These are phyloP conservation scores for Catonia carolina DNA, from an alignment of 2,888 invertebrate genomes.

Conservation along the genomic window DNA sequence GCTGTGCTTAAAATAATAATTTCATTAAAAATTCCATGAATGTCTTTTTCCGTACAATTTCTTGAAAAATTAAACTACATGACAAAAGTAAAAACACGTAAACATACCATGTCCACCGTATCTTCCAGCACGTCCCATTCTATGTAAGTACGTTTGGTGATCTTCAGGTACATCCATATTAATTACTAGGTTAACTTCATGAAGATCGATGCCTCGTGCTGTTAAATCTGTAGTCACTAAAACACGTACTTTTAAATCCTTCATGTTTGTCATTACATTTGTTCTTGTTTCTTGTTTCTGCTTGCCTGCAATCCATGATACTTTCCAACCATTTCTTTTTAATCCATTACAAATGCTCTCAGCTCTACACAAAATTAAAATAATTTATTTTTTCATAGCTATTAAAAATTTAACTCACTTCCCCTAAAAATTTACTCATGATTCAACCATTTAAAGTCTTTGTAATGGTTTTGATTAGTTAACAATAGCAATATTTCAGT, in stretches of 20 bases:
- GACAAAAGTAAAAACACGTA: too few relatives aligned
- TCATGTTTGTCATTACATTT: slow-evolving; percentile 66
- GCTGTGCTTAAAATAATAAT: too few relatives aligned
- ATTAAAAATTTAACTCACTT: too few relatives aligned
- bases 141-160: slow-evolving; percentile 80
- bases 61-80: too few relatives aligned
- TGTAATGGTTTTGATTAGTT: too few relatives aligned
- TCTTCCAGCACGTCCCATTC: slow-evolving; percentile 92
- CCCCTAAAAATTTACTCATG: too few relatives aligned
- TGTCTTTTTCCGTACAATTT: too few relatives aligned
- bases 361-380: slow-evolving; percentile 51
- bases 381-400: slow-evolving; percentile 1
- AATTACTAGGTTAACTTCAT: slow-evolving; percentile 86
- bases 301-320: slow-evolving; percentile 69
- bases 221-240: slow-evolving; percentile 86
- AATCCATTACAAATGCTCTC: slow-evolving; percentile 68
- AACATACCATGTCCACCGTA: slow-evolving; percentile 72
- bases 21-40: too few relatives aligned
- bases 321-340: slow-evolving; percentile 61
- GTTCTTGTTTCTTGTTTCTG: slow-evolving; percentile 73
- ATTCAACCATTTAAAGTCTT: too few relatives aligned
- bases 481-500: too few relatives aligned
- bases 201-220: slow-evolving; percentile 90
- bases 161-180: slow-evolving; percentile 83
- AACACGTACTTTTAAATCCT: slow-evolving; percentile 73